Evolutionary conservation across 2,797 vertebrate species (phyloP), one percentile per base, ranked within the genome.

Genomic region (Muraenolepis orangiensis): DNA sequence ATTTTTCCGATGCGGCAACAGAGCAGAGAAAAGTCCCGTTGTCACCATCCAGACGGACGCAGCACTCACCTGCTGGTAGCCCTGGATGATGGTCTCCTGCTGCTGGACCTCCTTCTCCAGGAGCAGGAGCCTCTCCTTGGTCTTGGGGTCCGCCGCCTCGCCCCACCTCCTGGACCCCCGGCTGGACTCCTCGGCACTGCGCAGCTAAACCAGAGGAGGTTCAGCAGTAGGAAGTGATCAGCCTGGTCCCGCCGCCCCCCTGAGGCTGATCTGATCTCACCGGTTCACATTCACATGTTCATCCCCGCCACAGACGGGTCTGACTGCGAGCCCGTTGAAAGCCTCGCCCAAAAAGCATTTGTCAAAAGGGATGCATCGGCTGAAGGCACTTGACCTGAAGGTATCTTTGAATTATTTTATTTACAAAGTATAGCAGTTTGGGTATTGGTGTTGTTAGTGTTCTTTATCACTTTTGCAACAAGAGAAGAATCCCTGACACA

Each of bases 21-120:
- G 38, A 67, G 31, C 8, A 46, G 18, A 51, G 6, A 16, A 31
- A 16, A 20, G 28, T 70, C n/a, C 69, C n/a, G 40, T 20, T 32
- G 12, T 18, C 4, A 69, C 29, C 16, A 28, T 36, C 8, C 32
- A 70, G 69, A 40, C 69, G 23, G 32, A 1, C 36, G 36, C 34
- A 51, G 12, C 11, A 78, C 79, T 29, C 77, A 98, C 97, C 95
- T 96, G 94, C 12, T 99, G 96, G 88, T 98, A 99, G 69, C 97
- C 97, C 80, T 95, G 95, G 82, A 99, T 96, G 70, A 99, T 94
- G 0, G 80, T 91, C 85, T 99, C 97, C 86, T 98, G 97, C 81
- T 96, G 94, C 69, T 92, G 89, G 6, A 97, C 89, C 85, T 98
- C 96, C 89, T 96, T 97, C 76, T 92, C 86, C 28, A 98, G 93